Percentiles rank a stretch among this genome's conserved stretches.
Evolutionary conservation across 2,888 invertebrate species (phyloP).

Genomic region (Thecophora atra): DNA sequence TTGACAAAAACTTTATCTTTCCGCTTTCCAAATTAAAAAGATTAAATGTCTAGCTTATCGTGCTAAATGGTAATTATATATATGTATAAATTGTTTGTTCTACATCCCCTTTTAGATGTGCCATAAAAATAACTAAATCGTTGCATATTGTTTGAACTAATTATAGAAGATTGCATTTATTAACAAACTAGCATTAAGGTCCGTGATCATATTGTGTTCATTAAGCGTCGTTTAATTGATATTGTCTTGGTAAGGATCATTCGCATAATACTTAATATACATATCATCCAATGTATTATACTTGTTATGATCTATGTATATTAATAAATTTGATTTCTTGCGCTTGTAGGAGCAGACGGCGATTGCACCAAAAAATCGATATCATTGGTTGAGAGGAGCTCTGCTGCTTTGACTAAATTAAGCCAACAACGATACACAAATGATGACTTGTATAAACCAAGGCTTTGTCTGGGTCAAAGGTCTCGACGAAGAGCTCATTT

Average conservation of each 20-base stretch:
- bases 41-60: neutral
- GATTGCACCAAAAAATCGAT: conserved; percentile 2
- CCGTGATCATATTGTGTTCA: conserved; percentile 9
- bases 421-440: conserved; percentile 70
- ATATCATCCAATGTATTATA: neutral
- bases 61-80: conserved; percentile 22
- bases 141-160: conserved; percentile 26
- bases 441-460: conserved; percentile 78
- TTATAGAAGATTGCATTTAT: conserved; percentile 31
- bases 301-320: neutral
- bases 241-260: conserved; percentile 8
- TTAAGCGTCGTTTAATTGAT: conserved; percentile 12
- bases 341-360: conserved; percentile 16
- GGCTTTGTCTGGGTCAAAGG: conserved; percentile 70
- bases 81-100: conserved; percentile 31
- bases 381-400: conserved; percentile 15
- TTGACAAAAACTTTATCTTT: neutral
- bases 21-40: neutral
- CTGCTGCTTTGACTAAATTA: conserved; percentile 44
- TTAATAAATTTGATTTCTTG: neutral
- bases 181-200: conserved; percentile 16
- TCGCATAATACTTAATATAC: neutral
- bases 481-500: conserved; percentile 66
- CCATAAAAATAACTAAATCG: conserved; percentile 31
- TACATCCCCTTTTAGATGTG: conserved; percentile 36